Conservation (phyloP, 2,113 vertebrate species). For the Syngnathus typhle region DNA sequence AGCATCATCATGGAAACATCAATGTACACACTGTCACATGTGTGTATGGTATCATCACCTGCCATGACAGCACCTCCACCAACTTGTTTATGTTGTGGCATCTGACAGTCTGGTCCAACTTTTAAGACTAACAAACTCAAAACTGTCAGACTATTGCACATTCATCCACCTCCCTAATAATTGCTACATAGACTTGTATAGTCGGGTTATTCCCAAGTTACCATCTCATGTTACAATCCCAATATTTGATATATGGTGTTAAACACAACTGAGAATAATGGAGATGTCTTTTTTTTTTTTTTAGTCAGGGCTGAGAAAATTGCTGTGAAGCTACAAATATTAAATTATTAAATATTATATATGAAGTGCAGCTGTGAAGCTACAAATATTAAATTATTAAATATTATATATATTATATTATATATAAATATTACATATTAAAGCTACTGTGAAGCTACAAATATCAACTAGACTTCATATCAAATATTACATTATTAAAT, state of each 20-base stretch:
- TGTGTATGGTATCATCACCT: conserved; percentile 1
- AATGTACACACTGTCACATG: not conserved
- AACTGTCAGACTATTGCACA: not conserved
- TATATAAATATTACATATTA: too few species aligned
- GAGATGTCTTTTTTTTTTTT: not conserved
- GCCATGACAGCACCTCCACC: not conserved
- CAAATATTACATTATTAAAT: too few species aligned
- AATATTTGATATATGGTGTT: not conserved
- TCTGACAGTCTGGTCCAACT: not conserved
- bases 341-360: too few species aligned
- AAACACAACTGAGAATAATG: conserved; percentile 1
- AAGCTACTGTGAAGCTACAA: too few species aligned
- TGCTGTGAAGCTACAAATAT: too few species aligned
- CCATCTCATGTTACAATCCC: not conserved
- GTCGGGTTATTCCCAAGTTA: not conserved
- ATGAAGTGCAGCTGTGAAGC: too few species aligned
- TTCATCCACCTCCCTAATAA: not conserved
- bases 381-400: too few species aligned
- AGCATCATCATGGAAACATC: not conserved
- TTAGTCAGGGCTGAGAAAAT: too few species aligned
- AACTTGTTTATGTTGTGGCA: not conserved
- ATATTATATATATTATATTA: too few species aligned
- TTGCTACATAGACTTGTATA: not conserved
- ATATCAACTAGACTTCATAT: too few species aligned
- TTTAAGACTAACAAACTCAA: not conserved